Evolutionary conservation across 2,113 vertebrate genomes (phyloP).

Genomic region (Acrocephalus arundinaceus): DNA sequence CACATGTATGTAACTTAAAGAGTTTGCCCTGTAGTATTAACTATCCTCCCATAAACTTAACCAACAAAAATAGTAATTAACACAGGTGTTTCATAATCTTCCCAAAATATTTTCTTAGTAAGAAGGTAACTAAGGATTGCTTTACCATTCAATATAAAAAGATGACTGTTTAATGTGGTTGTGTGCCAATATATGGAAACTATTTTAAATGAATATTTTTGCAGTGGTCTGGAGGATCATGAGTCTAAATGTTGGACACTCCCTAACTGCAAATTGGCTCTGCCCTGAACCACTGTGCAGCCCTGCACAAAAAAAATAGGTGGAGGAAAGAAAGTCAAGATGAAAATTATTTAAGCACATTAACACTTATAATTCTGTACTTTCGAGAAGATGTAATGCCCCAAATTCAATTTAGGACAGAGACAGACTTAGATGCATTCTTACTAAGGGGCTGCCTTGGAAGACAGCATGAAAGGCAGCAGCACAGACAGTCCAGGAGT

Average conservation of each 20-base stretch:
- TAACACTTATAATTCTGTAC: neutral
- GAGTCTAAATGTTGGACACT: neutral
- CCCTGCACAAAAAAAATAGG: neutral
- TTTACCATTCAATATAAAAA: neutral
- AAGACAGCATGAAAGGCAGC: neutral
- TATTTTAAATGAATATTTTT: slow-evolving; percentile 20
- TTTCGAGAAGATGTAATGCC: neutral
- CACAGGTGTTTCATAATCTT: slow-evolving; percentile 14
- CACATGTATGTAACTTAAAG: neutral
- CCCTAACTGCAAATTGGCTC: neutral
- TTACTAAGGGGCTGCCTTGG: neutral
- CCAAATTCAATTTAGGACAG: neutral
- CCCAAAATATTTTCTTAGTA: slow-evolving; percentile 35
- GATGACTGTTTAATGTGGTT: neutral
- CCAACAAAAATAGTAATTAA: slow-evolving; percentile 46
- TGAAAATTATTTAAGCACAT: neutral
- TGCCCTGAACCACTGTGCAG: neutral
- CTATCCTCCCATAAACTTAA: slow-evolving; percentile 9
- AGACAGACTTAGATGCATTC: neutral
- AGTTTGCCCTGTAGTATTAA: neutral
- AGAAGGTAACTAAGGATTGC: slow-evolving; percentile 1
- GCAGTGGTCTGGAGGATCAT: neutral
- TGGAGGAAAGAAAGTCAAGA: neutral
- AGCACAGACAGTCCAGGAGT: neutral
- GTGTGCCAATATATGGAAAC: neutral